Evolutionary conservation across 1,140 invertebrate species (phyloP).

Genomic region (Plectrocnemia conspersa): DNA sequence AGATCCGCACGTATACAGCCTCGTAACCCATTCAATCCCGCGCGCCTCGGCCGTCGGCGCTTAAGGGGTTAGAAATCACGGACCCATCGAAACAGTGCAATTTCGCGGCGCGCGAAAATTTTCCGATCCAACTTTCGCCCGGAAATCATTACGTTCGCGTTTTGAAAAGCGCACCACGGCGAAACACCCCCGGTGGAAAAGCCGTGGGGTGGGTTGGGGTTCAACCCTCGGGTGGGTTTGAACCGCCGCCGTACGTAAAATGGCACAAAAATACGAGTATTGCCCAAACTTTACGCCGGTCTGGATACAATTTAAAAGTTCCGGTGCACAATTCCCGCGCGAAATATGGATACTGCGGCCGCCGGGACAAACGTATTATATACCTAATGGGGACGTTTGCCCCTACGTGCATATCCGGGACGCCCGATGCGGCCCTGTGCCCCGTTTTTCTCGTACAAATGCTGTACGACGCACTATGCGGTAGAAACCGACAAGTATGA

Average conservation of each 20-base stretch:
- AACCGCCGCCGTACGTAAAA: slow-evolving; percentile 29
- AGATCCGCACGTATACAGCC: too few relatives aligned
- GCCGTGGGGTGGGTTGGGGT: neutral
- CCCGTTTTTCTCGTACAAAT: too few relatives aligned
- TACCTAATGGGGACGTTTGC: slow-evolving; percentile 24
- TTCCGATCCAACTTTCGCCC: neutral
- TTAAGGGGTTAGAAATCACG: too few relatives aligned
- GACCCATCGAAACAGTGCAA: too few relatives aligned
- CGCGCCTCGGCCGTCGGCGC: neutral
- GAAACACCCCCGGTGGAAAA: neutral
- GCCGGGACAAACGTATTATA: slow-evolving; percentile 33
- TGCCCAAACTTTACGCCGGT: slow-evolving; percentile 35
- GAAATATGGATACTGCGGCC: slow-evolving; percentile 33
- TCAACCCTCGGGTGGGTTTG: neutral
- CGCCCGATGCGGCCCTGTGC: neutral
- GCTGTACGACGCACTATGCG: too few relatives aligned
- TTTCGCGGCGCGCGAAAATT: neutral
- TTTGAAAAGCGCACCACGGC: neutral
- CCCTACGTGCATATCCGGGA: slow-evolving; percentile 11
- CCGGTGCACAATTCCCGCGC: slow-evolving; percentile 32
- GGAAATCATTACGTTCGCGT: neutral
- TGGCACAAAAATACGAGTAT: slow-evolving; percentile 36
- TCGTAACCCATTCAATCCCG: neutral
- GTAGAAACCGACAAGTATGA: too few relatives aligned
- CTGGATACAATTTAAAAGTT: slow-evolving; percentile 37